Base-by-base conservation (phyloP, 1,140 invertebrate genomes). In the Calliopsis andreniformis region DNA sequence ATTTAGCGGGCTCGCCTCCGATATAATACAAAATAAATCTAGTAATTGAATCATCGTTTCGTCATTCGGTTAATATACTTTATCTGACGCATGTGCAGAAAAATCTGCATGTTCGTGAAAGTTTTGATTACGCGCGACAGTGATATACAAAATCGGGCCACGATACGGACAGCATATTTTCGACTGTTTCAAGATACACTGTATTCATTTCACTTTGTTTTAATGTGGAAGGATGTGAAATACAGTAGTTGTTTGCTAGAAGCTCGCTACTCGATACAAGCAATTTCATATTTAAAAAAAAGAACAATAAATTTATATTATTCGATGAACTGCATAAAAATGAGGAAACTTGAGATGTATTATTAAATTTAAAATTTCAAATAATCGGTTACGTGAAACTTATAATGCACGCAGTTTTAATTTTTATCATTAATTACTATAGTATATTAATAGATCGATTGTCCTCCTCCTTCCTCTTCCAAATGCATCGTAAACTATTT, bases 111-210 rank as follows among this genome's bases (percentile, higher is more conserved):
- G 28, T 16, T 14, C 20, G 1, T 2, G 20, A 10, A 23, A 72
- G 28, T 14, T 30, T n/a, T 39, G n/a, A 63, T 53, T 63, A 72
- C 23, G 45, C 32, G n/a, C 39, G 12, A 42, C 32, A 55, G 23
- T 25, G 43, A 61, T 70, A 70, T 4, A 23, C n/a, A 45, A 70
- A 70, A 70, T 70, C 42, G 12, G 42, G 56, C 5, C 10, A 61
- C 3, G 55, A 61, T 47, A 61, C 12, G 23, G 14, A 56, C 25
- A 55, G 18, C 18, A n/a, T 68, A 28, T 1, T 43, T 68, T 23
- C 25, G 16, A 3, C 14, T 20, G 28, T 30, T 20, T 10, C 14
- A n/a, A 47, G n/a, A 28, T 67, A 32, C 16, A 14, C n/a, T n/a
- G n/a, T n/a, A n/a, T n/a, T n/a, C n/a, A n/a, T n/a, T 51, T 32